Percentiles rank a stretch among this genome's conserved stretches.
These are phyloP conservation scores for Arnoldichthys spilopterus DNA, from an alignment of 2,797 vertebrate genomes.

Conservation along the genomic window DNA sequence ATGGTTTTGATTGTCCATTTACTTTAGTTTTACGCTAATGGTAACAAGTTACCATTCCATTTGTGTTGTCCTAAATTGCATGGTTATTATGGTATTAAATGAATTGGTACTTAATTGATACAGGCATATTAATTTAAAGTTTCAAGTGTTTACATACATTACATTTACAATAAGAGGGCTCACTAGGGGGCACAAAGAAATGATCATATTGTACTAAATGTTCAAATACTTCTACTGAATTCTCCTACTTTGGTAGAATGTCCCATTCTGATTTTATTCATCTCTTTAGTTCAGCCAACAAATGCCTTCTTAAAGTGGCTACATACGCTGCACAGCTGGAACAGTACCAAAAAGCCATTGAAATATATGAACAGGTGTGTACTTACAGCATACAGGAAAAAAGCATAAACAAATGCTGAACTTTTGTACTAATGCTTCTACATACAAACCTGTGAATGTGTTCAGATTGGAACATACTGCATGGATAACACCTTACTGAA, in stretches of 20 bases:
- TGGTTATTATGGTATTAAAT: not conserved
- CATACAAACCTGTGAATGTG: not conserved
- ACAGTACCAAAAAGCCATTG: conserved; percentile 83
- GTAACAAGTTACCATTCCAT: too few relatives aligned
- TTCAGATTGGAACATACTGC: conserved; percentile 79
- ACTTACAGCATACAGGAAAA: not conserved
- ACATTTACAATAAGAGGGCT: too few relatives aligned
- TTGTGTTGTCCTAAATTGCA: not conserved
- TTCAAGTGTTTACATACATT: too few relatives aligned
- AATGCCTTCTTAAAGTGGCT: conserved; percentile 84
- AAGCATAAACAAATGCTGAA: not conserved
- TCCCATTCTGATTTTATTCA: not conserved
- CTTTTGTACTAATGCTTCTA: not conserved
- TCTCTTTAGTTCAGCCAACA: conserved; percentile 72
- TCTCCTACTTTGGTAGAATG: not conserved
- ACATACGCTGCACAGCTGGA: conserved; percentile 80
- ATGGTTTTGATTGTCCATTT: too few relatives aligned
- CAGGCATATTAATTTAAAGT: too few relatives aligned
- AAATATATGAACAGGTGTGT: conserved; percentile 82
- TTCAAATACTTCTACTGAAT: too few relatives aligned
- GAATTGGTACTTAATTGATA: too few relatives aligned
- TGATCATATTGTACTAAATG: too few relatives aligned
- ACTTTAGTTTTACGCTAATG: too few relatives aligned
- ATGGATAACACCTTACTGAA: conserved; percentile 85
- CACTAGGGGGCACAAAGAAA: too few relatives aligned